These are phyloP conservation scores for Condylura cristata DNA, from an alignment of 2,113 vertebrate species.

Conservation along the genomic window DNA sequence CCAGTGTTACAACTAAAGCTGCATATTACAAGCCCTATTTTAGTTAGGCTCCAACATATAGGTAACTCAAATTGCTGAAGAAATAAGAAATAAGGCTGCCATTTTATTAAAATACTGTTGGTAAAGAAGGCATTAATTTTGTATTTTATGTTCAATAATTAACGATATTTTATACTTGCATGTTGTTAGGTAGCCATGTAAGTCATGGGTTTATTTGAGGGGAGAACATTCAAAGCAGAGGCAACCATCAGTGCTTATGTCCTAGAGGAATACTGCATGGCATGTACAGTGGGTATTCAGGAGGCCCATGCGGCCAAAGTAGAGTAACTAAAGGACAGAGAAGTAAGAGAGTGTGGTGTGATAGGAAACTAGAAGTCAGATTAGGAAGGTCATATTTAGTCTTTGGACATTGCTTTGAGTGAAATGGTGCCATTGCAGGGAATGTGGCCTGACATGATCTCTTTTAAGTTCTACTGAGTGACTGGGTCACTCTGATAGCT, in stretches of 20 bases:
- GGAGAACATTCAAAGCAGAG: background rate
- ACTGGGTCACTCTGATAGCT: background rate
- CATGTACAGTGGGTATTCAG: background rate
- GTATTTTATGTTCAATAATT: background rate
- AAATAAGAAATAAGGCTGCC: background rate
- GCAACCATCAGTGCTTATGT: background rate
- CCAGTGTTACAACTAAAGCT: background rate
- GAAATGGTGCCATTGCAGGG: background rate
- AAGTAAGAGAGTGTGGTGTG: background rate
- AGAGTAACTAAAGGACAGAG: background rate
- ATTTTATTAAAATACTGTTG: background rate
- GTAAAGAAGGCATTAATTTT: background rate
- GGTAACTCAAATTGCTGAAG: constrained; percentile 23
- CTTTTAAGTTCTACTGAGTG: background rate
- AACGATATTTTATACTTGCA: background rate
- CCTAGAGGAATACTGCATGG: background rate
- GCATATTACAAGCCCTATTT: background rate
- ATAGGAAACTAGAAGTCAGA: background rate
- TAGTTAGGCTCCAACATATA: background rate
- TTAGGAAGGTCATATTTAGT: background rate
- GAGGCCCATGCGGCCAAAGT: background rate
- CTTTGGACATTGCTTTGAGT: background rate
- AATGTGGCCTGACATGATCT: background rate
- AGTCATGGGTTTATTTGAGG: background rate
- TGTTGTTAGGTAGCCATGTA: background rate